phyloP scores from a whole-genome alignment of 1,140 invertebrate genomes.

The Temnothorax curvispinosus region DNA sequence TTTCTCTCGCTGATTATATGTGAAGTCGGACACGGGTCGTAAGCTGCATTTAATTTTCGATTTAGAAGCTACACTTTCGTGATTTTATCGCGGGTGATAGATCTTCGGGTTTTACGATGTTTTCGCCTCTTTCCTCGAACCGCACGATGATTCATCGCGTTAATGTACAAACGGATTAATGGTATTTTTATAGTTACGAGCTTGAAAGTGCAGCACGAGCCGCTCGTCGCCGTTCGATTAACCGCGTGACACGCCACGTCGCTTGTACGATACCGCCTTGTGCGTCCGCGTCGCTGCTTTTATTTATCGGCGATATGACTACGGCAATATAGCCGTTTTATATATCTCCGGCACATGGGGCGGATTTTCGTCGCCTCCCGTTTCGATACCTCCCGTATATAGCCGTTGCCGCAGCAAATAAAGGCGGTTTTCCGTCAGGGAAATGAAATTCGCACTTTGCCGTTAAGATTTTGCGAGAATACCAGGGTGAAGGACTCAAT shows the following conservation, averaged over 20 bases:
- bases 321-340: slow-evolving; percentile 35
- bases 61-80: neutral
- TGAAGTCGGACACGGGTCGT: neutral
- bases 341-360: slow-evolving; percentile 6
- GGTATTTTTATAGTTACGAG: slow-evolving; percentile 30
- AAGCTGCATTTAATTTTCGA: neutral
- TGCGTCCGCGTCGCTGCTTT: neutral
- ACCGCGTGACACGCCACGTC: neutral
- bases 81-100: neutral
- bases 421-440: neutral
- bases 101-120: neutral
- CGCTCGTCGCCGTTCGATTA: slow-evolving; percentile 21
- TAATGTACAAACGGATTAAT: slow-evolving; percentile 27
- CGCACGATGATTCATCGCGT: neutral
- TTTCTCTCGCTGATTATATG: neutral
- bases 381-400: neutral
- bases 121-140: neutral
- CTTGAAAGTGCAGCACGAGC: neutral
- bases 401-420: neutral
- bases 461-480: slow-evolving; percentile 41
- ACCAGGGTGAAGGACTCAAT: neutral
- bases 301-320: slow-evolving; percentile 35
- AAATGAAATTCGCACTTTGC: neutral
- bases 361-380: neutral
- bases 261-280: no score